Evolutionary conservation across 2,888 invertebrate species (phyloP), one percentile per base, ranked within the genome.

Genomic region (Smittia sp.): DNA sequence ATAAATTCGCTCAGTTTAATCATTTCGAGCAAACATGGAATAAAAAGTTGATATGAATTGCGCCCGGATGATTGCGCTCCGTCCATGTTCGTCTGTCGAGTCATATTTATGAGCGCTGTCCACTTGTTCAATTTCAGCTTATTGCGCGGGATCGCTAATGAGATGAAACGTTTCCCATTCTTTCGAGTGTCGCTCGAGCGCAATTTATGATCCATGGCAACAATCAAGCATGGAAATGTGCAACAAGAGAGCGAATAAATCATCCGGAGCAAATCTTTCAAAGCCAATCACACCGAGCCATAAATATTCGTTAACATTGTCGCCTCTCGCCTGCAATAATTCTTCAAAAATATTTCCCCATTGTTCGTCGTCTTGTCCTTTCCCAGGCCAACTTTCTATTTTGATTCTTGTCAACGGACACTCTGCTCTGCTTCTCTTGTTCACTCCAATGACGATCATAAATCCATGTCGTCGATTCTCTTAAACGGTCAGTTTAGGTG

Each of bases 221-320:
- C 18, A 18, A 62, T 22, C n/a, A 15, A 6, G 18, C 18, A 46
- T 15, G 52, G n/a, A 46, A 46, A 18, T 7, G 11, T 15, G 18
- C n/a, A 13, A 46, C 52, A 15, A 13, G 18, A 46, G 18, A 18
- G 4, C 7, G 18, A 46, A 62, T 22, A 62, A 6, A 11, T 62
- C 24, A 22, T 62, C 62, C 11, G n/a, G 18, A 20, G 24, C 22
- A 62, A 3, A 62, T 18, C 62, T 62, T 62, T 62, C 62, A 62
- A 13, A 62, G 20, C 62, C 20, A 62, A 62, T 62, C 62, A 62
- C 52, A 68, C 41, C n/a, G 25, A 22, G 25, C 25, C 68, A 68
- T 68, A 68, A 46, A 68, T 68, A 68, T 68, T 68, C 68, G 68
- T 69, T 69, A 69, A 69, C 27, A 69, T 27, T 27, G 25, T 69